Percentiles rank a stretch among this genome's conserved stretches.
phyloP scores from a whole-genome alignment of 2,797 vertebrate genomes.

The Sphenopsis melanotis region DNA sequence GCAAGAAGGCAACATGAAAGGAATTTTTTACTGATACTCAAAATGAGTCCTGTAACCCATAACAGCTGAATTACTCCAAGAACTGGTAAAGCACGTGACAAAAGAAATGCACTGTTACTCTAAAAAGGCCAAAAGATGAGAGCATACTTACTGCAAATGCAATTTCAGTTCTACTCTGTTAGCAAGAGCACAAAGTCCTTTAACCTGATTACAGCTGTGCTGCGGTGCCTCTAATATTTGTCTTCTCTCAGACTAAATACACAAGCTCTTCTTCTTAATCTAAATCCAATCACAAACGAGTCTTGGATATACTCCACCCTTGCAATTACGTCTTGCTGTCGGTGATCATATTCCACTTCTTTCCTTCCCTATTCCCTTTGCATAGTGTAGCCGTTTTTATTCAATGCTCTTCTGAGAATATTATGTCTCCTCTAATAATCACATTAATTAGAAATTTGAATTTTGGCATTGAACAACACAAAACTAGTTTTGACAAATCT shows the following conservation, averaged over 20 bases:
- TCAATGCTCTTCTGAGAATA: background rate
- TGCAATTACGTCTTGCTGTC: background rate
- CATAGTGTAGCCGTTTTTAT: background rate
- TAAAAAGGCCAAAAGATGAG: background rate
- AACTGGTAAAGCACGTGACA: background rate
- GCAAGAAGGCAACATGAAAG: background rate
- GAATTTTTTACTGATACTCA: background rate
- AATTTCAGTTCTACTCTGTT: background rate
- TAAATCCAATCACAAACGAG: conserved; percentile 51
- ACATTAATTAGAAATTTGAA: conserved; percentile 62
- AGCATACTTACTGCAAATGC: conserved; percentile 44
- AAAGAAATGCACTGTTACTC: background rate
- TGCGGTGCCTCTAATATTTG: background rate
- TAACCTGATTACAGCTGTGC: conserved; percentile 27
- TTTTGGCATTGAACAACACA: conserved; percentile 31
- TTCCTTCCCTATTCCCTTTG: conserved; percentile 6
- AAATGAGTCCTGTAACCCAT: background rate
- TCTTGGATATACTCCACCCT: conserved; percentile 36
- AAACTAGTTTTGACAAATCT: conserved; percentile 53
- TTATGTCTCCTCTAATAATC: conserved; percentile 52
- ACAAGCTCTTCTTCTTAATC: conserved; percentile 18
- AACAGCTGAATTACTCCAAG: background rate
- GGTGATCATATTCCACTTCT: background rate
- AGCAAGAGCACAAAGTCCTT: background rate
- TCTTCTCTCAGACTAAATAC: background rate